Evolutionary conservation across 2,888 invertebrate genomes (phyloP).

Genomic region (Drepanosiphum platanoidis): DNA sequence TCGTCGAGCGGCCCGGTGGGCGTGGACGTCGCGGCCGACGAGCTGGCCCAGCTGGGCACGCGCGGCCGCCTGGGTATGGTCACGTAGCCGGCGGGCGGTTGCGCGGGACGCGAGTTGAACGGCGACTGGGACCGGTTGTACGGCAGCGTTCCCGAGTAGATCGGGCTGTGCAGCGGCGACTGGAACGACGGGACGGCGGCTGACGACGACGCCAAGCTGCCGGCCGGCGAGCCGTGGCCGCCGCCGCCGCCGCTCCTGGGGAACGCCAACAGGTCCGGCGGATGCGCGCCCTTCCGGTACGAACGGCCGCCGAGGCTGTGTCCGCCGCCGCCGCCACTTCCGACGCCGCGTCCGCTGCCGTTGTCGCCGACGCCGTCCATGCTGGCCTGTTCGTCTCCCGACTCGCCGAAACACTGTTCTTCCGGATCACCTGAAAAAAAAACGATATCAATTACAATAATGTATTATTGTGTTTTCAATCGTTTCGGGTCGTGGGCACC

Average conservation of each 20-base stretch:
- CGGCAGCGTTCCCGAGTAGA: conserved; percentile 78
- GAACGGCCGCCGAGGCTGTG: conserved; percentile 67
- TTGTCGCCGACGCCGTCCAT: conserved; percentile 57
- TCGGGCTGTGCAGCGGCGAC: conserved; percentile 71
- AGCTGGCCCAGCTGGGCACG: conserved; percentile 78
- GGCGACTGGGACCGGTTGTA: conserved; percentile 83
- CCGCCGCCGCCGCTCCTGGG: conserved; percentile 73
- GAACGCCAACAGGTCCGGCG: conserved; percentile 84
- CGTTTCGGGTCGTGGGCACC: no score
- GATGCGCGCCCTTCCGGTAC: conserved; percentile 68
- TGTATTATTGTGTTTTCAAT: neutral
- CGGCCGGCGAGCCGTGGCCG: conserved; percentile 78
- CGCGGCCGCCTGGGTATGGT: conserved; percentile 86
- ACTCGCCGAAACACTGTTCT: conserved; percentile 66
- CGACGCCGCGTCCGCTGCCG: conserved; percentile 67
- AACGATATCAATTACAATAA: neutral
- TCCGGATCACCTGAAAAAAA: conserved; percentile 68
- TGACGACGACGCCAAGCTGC: conserved; percentile 84
- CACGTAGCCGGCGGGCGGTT: conserved; percentile 74
- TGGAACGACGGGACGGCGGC: conserved; percentile 76
- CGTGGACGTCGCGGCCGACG: conserved; percentile 74
- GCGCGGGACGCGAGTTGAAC: conserved; percentile 68
- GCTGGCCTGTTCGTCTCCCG: conserved; percentile 64
- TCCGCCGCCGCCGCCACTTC: conserved; percentile 61
- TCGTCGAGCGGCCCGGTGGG: conserved; percentile 66